Evolutionary conservation across 2,888 invertebrate species (phyloP).

Genomic region (Pantelozetes paolii): DNA sequence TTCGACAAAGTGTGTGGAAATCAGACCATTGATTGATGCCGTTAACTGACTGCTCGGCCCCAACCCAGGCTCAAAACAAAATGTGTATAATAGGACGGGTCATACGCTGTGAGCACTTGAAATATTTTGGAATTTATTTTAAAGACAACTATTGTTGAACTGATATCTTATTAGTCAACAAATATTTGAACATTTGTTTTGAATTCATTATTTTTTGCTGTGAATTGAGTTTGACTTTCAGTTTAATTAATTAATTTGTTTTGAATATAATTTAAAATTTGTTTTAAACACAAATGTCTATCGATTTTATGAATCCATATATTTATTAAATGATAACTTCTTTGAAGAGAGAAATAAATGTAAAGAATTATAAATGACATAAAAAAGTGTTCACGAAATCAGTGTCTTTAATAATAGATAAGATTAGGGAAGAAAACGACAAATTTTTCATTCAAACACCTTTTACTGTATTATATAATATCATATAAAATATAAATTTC

Average conservation of each 20-base stretch:
- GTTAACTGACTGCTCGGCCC: neutral
- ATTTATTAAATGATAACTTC: neutral
- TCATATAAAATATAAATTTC: neutral
- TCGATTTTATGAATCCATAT: neutral
- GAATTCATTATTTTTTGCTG: neutral
- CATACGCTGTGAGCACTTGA: neutral
- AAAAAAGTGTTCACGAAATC: neutral
- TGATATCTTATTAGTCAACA: neutral
- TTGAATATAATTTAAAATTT: too few relatives aligned
- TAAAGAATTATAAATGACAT: neutral
- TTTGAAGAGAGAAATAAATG: neutral
- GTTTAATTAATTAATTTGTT: too few relatives aligned
- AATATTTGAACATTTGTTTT: neutral
- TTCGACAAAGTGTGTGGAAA: constrained; percentile 7
- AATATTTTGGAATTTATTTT: neutral
- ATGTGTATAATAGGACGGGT: constrained; percentile 1
- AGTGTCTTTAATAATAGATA: neutral
- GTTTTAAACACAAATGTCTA: too few relatives aligned
- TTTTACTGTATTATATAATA: too few relatives aligned
- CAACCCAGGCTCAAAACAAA: too few relatives aligned
- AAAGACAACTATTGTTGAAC: constrained; percentile 18
- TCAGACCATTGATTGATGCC: constrained; percentile 20
- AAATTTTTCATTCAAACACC: neutral
- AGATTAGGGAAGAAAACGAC: neutral
- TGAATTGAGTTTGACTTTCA: too few relatives aligned